Conservation (phyloP, 2,113 vertebrate species). For the Felis chaus region DNA sequence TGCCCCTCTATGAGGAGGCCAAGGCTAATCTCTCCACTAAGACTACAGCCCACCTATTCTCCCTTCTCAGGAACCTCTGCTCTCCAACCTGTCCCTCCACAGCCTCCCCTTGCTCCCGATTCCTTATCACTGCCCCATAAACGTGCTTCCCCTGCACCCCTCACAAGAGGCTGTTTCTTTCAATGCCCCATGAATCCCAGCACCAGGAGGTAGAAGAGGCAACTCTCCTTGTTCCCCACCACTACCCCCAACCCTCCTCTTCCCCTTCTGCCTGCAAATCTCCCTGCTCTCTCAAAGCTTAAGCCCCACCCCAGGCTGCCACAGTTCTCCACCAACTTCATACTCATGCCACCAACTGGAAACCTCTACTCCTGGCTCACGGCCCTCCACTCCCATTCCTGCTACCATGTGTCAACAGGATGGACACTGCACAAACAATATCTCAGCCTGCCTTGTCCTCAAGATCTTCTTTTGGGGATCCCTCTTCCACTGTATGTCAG, state of each 20-base stretch:
- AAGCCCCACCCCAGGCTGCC: neutral
- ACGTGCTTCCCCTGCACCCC: neutral
- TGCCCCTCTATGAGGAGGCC: neutral
- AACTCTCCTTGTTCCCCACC: neutral
- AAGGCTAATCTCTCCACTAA: neutral
- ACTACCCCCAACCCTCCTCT: neutral
- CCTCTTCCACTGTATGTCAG: neutral
- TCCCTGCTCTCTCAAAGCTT: neutral
- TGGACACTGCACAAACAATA: neutral
- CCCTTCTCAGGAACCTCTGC: neutral
- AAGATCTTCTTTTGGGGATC: neutral
- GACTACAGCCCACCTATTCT: neutral
- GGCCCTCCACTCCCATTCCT: neutral
- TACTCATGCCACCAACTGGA: neutral
- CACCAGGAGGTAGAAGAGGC: neutral
- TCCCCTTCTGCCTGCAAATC: neutral
- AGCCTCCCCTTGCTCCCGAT: neutral
- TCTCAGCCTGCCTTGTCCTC: neutral
- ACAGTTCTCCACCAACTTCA: neutral
- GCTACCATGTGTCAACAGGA: neutral
- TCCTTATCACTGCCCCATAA: neutral
- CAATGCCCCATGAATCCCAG: neutral
- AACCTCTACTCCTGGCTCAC: neutral
- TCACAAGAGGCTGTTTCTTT: neutral
- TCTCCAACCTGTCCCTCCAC: neutral